These are phyloP conservation scores for Dynastes maya DNA, from an alignment of 2,888 invertebrate species.

Conservation along the genomic window DNA sequence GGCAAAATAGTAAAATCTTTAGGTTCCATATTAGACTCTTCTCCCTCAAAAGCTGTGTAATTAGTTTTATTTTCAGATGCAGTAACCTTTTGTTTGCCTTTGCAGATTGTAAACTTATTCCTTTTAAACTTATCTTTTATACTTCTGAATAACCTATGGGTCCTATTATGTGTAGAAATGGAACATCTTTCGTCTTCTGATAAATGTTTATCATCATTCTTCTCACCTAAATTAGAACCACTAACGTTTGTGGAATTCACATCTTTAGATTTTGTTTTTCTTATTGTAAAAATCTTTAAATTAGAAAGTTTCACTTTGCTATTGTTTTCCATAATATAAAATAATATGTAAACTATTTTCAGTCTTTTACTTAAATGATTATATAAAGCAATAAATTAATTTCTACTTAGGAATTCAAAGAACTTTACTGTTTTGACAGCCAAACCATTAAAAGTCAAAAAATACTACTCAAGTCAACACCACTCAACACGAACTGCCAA, in stretches of 20 bases:
- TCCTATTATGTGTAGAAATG: constrained; percentile 51
- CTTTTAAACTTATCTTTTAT: constrained; percentile 49
- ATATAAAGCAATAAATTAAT: constrained; percentile 9
- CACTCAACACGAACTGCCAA: too few species aligned
- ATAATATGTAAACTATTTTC: background rate
- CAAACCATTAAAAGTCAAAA: background rate
- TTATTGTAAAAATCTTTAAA: constrained; percentile 39
- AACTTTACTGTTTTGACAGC: constrained; percentile 25
- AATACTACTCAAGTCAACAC: too few species aligned
- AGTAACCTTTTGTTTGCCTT: constrained; percentile 49
- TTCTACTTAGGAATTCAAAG: constrained; percentile 28
- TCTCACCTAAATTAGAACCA: constrained; percentile 39
- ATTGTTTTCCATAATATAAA: constrained; percentile 30
- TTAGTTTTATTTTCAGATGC: constrained; percentile 40
- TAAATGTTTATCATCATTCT: constrained; percentile 35
- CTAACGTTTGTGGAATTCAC: constrained; percentile 32
- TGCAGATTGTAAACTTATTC: constrained; percentile 55
- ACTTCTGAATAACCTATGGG: constrained; percentile 53
- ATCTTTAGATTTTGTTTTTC: constrained; percentile 38
- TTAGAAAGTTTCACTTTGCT: constrained; percentile 34
- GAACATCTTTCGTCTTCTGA: constrained; percentile 49
- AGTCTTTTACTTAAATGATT: background rate
- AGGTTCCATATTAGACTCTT: constrained; percentile 30
- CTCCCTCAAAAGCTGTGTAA: constrained; percentile 37
- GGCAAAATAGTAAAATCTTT: constrained; percentile 24